Percentiles rank a stretch among this genome's conserved stretches.
Evolutionary conservation across 2,888 invertebrate species (phyloP).

Genomic region (Urechis unicinctus): DNA sequence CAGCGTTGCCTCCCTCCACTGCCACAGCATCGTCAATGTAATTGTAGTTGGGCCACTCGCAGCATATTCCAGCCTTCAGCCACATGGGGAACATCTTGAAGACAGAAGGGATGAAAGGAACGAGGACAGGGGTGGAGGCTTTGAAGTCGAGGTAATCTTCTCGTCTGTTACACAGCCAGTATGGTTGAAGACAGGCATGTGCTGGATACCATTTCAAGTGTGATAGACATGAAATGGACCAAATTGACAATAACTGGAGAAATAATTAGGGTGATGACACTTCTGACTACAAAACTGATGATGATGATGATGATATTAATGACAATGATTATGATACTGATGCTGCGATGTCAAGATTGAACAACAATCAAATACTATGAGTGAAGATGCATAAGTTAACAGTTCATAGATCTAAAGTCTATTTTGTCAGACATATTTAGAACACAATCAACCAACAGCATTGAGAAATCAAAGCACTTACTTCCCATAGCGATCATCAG

Average conservation of each 20-base stretch:
- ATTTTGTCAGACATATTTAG: no score
- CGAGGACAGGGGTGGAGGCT: slow-evolving; percentile 77
- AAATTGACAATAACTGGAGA: no score
- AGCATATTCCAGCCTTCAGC: slow-evolving; percentile 76
- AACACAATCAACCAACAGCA: neutral
- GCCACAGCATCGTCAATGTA: no score
- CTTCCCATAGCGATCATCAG: slow-evolving; percentile 84
- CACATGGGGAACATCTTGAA: slow-evolving; percentile 68
- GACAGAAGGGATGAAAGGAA: slow-evolving; percentile 79
- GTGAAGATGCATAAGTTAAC: no score
- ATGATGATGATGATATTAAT: neutral
- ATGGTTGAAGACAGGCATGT: neutral
- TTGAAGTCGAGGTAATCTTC: slow-evolving; percentile 83
- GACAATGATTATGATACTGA: neutral
- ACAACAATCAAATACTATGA: no score
- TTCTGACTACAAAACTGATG: neutral
- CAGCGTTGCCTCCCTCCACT: no score
- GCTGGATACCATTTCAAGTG: neutral
- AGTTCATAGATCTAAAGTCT: no score
- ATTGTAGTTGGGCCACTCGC: slow-evolving; percentile 83
- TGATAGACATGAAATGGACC: no score
- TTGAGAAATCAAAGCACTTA: slow-evolving; percentile 21
- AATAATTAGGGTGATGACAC: neutral
- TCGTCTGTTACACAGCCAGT: slow-evolving; percentile 59
- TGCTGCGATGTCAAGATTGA: neutral